These are phyloP conservation scores for Drosophila chauvacae DNA, from an alignment of 1,140 invertebrate genomes.

Conservation along the genomic window DNA sequence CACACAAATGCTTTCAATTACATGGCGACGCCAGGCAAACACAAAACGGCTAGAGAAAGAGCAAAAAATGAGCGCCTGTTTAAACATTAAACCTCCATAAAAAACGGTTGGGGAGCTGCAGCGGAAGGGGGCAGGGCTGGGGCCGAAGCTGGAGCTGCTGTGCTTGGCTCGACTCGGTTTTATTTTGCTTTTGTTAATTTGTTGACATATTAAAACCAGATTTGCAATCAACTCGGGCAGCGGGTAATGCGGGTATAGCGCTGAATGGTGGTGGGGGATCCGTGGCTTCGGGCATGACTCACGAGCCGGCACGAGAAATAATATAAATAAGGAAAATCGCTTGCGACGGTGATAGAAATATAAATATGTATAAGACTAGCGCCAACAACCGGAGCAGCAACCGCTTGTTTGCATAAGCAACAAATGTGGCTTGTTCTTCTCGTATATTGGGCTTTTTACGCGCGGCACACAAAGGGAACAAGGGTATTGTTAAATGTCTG, in stretches of 20 bases:
- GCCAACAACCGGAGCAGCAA: slow-evolving; percentile 30
- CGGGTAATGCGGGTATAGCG: slow-evolving; percentile 27
- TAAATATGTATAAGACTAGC: slow-evolving; percentile 47
- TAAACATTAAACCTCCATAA: slow-evolving; percentile 67
- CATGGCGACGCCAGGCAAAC: slow-evolving; percentile 60
- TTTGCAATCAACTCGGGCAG: slow-evolving; percentile 76
- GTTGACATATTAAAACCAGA: slow-evolving; percentile 83
- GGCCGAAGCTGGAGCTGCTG: slow-evolving; percentile 17
- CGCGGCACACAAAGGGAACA: not conserved
- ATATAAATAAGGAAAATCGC: slow-evolving; percentile 75
- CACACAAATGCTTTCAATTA: slow-evolving; percentile 82
- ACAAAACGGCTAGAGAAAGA: slow-evolving; percentile 33
- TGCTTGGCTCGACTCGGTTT: slow-evolving; percentile 45
- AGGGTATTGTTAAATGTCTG: not conserved
- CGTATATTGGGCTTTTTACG: not conserved
- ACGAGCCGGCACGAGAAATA: slow-evolving; percentile 70
- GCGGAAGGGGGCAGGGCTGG: slow-evolving; percentile 1
- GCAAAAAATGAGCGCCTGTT: slow-evolving; percentile 58
- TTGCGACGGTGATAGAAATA: slow-evolving; percentile 54
- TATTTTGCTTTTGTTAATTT: slow-evolving; percentile 70
- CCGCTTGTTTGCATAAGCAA: slow-evolving; percentile 74
- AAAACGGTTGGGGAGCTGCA: slow-evolving; percentile 21
- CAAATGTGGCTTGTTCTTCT: slow-evolving; percentile 35
- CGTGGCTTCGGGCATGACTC: slow-evolving; percentile 60
- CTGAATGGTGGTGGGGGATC: slow-evolving; percentile 7